Conservation (phyloP, 2,797 vertebrate species). For the Pteropus rufus region DNA sequence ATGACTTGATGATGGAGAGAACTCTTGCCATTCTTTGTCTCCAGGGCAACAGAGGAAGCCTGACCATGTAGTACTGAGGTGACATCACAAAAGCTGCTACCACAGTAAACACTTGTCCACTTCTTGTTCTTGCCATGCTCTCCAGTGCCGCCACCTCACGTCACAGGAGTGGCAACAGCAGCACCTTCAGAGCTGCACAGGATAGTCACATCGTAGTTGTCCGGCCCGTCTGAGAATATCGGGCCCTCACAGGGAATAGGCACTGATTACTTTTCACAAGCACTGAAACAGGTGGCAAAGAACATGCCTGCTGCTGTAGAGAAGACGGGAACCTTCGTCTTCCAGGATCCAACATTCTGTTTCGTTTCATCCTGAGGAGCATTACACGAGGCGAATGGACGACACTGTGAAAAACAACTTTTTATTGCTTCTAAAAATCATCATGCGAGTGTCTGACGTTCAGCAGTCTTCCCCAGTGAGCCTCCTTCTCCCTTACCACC, state of each 20-base stretch:
- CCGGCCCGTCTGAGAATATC: not conserved
- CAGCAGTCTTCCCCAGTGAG: not conserved
- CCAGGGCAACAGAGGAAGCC: slow-evolving; percentile 37
- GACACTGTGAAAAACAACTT: not conserved
- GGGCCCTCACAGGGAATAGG: not conserved
- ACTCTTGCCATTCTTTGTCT: slow-evolving; percentile 41
- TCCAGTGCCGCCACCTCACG: not conserved
- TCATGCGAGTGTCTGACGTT: not conserved
- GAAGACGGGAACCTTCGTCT: not conserved
- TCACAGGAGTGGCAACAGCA: not conserved
- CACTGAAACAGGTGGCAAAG: not conserved
- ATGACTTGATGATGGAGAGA: slow-evolving; percentile 53
- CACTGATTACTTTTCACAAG: not conserved
- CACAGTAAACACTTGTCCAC: not conserved
- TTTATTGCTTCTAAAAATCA: not conserved
- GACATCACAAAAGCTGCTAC: not conserved
- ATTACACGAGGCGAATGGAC: not conserved
- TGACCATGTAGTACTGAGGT: not conserved
- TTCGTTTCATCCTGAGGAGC: not conserved
- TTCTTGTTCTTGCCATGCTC: not conserved
- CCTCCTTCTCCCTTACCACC: not conserved
- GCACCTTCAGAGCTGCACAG: not conserved
- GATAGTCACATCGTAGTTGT: not conserved
- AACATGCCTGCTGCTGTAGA: not conserved
- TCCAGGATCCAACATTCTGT: not conserved